Conservation (phyloP, 2,113 vertebrate species). For the Trematocara zebra region DNA sequence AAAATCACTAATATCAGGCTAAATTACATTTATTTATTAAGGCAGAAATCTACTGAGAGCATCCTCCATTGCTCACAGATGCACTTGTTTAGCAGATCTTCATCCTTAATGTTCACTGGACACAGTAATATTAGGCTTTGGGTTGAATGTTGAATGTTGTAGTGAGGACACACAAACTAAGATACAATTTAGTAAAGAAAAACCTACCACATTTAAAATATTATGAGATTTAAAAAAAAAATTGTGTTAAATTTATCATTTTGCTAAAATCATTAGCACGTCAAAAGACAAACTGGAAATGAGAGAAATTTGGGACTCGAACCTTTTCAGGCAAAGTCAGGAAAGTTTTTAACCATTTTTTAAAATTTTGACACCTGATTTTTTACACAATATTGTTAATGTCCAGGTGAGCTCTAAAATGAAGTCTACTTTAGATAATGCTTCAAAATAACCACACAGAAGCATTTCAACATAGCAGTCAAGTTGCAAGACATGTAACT, state of each 20-base stretch:
- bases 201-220: background rate
- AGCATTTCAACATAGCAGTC: background rate
- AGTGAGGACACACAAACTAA: background rate
- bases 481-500: background rate
- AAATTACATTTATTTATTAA: background rate
- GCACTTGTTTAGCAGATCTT: background rate
- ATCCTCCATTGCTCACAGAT: background rate
- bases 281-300: accelerated
- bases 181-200: background rate
- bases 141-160: background rate
- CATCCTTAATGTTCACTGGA: background rate
- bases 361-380: accelerated
- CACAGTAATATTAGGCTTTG: background rate
- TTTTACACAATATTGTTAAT: background rate
- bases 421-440: background rate
- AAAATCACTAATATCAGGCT: background rate
- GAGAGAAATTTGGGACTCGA: background rate
- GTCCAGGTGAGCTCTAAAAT: background rate
- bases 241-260: background rate
- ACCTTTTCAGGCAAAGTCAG: background rate
- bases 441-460: accelerated
- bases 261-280: accelerated
- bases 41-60: accelerated
- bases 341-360: background rate
- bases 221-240: accelerated